Base-by-base conservation (phyloP, 2,888 invertebrate genomes). In the Cheilosia pagana region DNA sequence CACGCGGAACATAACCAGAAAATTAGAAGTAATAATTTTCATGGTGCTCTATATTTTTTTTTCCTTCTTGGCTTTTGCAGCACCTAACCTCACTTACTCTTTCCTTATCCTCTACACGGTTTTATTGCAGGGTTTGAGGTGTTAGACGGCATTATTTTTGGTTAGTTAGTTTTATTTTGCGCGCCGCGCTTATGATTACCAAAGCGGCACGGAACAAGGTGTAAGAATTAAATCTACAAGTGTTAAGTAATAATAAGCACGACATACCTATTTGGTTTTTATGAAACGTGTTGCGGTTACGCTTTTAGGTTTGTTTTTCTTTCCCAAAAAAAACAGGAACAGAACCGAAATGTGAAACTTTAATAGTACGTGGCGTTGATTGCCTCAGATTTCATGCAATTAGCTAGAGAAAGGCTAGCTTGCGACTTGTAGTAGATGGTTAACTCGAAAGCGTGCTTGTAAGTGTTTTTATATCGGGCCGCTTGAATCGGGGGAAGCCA, bases 211-310 rank as follows among this genome's bases (percentile, higher is more conserved):
- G 81, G 60, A 85, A 85, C 75, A 85, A 85, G 81, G 85, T 85
- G 85, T 85, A 75, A 75, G 75, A 85, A 85, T 85, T 71, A 85
- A 81, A 85, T 75, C 85, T 81, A 76, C 79, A 85, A 85, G 85
- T 85, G 85, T 81, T 85, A 85, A 85, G 81, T 81, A 75, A 85
- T 85, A 85, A 79, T 71, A 65, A 71, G 67, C 85, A 85, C 85
- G 85, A 71, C 55, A 85, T 72, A 71, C 55, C 81, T 72, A 28
- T 8, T 75, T 72, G 25, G 12, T 62, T 45, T 55, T 25, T 57
- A 31, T 70, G 53, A 28, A 35, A 78, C 48, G 50, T 60, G 45
- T 62, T 55, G 60, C 48, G 70, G 72, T 43, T 72, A 83, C 62
- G 68, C 72, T 83, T 68, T 63, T 35, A 45, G 67, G 59, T 43